Percentiles rank a stretch among this genome's conserved stretches.
These are phyloP conservation scores for Tipula lateralis DNA, from an alignment of 2,888 invertebrate genomes.

Conservation along the genomic window DNA sequence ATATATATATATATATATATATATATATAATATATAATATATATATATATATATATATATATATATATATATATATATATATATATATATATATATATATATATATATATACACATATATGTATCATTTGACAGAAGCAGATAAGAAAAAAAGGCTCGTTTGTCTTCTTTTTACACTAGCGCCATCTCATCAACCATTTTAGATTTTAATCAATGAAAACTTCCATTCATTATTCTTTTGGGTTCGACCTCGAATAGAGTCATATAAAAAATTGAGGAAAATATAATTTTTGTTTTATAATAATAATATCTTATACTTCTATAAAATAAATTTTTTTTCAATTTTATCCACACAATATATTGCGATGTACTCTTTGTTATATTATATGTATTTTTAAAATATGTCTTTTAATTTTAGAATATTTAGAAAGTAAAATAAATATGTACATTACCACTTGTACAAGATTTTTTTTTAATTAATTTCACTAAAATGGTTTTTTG, in stretches of 20 bases:
- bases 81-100: background rate
- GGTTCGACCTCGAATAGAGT: constrained; percentile 34
- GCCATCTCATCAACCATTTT: constrained; percentile 31
- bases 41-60: background rate
- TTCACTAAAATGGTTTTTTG: background rate
- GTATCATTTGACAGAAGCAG: constrained; percentile 27
- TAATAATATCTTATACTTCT: background rate
- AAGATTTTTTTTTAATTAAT: background rate
- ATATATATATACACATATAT: background rate
- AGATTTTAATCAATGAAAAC: constrained; percentile 36
- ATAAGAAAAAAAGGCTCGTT: constrained; percentile 29
- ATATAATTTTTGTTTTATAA: background rate
- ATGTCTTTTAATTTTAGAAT: background rate
- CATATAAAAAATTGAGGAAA: constrained; percentile 29
- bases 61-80: background rate
- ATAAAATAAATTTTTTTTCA: background rate
- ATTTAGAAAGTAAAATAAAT: background rate
- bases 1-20: background rate
- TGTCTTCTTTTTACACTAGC: constrained; percentile 28
- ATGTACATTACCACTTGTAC: background rate
- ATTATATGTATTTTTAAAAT: background rate
- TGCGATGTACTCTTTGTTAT: background rate
- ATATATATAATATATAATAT: background rate
- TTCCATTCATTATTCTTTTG: constrained; percentile 36
- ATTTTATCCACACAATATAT: background rate